Conservation (phyloP, 1,140 invertebrate species). For the Drosophila sucinea region DNA sequence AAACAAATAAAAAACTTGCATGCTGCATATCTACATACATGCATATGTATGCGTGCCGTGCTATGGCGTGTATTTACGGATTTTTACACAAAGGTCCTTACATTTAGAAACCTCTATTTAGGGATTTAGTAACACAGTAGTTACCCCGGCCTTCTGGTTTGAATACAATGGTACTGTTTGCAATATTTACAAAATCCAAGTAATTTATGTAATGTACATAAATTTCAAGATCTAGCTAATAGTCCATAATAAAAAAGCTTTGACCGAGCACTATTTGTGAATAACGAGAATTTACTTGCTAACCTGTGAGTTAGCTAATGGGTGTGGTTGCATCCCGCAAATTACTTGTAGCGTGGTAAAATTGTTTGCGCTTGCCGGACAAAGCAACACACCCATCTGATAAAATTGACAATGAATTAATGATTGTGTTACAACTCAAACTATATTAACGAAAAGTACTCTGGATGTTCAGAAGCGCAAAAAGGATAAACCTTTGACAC, state of each 20-base stretch:
- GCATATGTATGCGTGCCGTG: too few species aligned
- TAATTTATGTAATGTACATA: not conserved
- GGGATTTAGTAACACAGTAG: too few species aligned
- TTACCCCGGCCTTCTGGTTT: too few species aligned
- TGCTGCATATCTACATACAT: too few species aligned
- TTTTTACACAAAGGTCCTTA: too few species aligned
- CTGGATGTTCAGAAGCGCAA: not conserved
- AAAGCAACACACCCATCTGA: not conserved
- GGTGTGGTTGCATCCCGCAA: not conserved
- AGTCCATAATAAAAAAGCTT: not conserved
- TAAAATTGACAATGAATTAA: not conserved
- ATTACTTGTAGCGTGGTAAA: not conserved
- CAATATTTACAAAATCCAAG: too few species aligned
- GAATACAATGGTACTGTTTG: too few species aligned
- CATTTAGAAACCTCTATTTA: too few species aligned
- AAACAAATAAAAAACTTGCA: too few species aligned
- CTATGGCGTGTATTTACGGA: too few species aligned
- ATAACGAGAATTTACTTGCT: not conserved
- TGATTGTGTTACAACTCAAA: not conserved
- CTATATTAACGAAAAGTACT: not conserved
- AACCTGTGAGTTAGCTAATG: not conserved
- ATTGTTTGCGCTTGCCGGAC: not conserved
- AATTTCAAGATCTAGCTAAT: constrained; percentile 3
- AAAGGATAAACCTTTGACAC: not conserved
- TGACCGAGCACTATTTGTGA: not conserved